These are phyloP conservation scores for Apodemia duryi DNA, from an alignment of 2,888 invertebrate species.

Conservation along the genomic window DNA sequence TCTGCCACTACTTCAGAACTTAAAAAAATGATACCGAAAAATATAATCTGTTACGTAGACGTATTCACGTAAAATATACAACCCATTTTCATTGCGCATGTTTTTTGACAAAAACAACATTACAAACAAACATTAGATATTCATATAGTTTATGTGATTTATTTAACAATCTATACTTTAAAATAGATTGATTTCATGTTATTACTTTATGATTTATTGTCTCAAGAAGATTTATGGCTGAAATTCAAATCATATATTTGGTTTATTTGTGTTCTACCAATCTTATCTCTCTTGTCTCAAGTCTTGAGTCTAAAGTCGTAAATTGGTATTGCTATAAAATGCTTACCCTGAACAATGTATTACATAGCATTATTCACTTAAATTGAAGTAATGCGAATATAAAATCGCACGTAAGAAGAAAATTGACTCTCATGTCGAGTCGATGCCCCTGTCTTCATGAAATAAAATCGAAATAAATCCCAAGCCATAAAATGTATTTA, in stretches of 20 bases:
- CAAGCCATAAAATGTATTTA: slow-evolving; percentile 9
- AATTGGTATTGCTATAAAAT: slow-evolving; percentile 2
- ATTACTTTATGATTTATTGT: background rate
- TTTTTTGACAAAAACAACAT: too few relatives aligned
- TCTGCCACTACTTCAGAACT: too few relatives aligned
- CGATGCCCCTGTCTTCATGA: slow-evolving; percentile 13
- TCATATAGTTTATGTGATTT: too few relatives aligned
- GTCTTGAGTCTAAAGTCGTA: background rate
- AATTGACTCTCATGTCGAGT: slow-evolving; percentile 4
- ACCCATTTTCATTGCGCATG: too few relatives aligned
- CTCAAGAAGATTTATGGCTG: background rate
- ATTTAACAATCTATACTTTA: background rate
- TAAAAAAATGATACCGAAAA: too few relatives aligned
- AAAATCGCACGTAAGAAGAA: slow-evolving; percentile 3
- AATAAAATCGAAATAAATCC: slow-evolving; percentile 15
- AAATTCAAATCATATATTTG: slow-evolving; percentile 1
- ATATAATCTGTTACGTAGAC: too few relatives aligned
- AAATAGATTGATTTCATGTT: background rate
- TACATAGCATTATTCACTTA: slow-evolving; percentile 1
- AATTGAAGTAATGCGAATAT: background rate
- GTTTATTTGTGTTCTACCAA: background rate
- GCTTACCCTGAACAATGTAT: background rate
- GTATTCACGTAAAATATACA: too few relatives aligned
- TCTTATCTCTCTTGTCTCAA: background rate
- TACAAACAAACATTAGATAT: too few relatives aligned